Percentiles rank a stretch among this genome's conserved stretches.
These are phyloP conservation scores for Sciurus carolinensis DNA, from an alignment of 2,797 vertebrate genomes.

Conservation along the genomic window DNA sequence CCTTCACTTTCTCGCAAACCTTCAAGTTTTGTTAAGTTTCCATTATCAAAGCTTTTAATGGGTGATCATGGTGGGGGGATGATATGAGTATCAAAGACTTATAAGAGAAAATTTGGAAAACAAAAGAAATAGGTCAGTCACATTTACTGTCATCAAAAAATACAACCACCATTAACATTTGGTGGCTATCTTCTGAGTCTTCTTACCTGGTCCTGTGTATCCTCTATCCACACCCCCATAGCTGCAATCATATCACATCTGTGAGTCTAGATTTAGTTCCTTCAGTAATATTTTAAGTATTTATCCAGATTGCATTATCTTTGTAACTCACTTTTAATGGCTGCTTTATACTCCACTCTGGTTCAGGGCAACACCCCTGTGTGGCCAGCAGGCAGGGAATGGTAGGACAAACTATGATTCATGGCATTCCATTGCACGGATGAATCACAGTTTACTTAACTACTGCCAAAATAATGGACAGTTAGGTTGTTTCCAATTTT, in stretches of 20 bases:
- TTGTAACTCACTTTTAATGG: constrained; percentile 37
- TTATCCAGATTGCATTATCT: not conserved
- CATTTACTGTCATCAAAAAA: not conserved
- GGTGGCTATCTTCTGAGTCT: not conserved
- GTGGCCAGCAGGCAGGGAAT: not conserved
- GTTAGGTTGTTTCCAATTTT: constrained; percentile 67
- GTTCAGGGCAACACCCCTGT: not conserved
- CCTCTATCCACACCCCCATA: not conserved
- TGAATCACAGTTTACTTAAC: constrained; percentile 55
- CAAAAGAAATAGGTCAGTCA: not conserved
- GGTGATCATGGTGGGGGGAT: not conserved
- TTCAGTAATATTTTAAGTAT: constrained; percentile 6
- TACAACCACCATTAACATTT: not conserved
- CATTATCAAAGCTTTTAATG: not conserved
- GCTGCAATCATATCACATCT: not conserved
- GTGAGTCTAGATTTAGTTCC: not conserved
- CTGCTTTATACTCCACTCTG: not conserved
- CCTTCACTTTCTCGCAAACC: not conserved
- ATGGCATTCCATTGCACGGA: not conserved
- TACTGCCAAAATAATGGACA: constrained; percentile 2
- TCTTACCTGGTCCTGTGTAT: not conserved
- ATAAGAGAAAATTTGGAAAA: constrained; percentile 25
- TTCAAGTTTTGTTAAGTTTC: not conserved
- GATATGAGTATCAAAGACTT: not conserved
- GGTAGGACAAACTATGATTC: constrained; percentile 30